These are phyloP conservation scores for Micromesistius poutassou DNA, from an alignment of 2,797 vertebrate species.

Conservation along the genomic window DNA sequence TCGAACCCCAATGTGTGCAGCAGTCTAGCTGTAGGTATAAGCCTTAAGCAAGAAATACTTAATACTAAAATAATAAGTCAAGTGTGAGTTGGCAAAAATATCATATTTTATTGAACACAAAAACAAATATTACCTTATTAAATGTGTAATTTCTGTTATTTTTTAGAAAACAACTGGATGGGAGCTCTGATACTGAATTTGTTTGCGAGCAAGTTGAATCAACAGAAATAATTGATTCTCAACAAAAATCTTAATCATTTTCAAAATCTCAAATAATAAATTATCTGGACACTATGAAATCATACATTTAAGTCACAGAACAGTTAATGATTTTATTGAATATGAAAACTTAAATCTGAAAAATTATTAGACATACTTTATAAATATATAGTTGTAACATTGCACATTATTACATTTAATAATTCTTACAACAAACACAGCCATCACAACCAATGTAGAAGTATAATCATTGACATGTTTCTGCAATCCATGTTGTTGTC, in stretches of 20 bases:
- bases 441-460: not conserved
- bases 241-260: not conserved
- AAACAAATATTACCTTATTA: not conserved
- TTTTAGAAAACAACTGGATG: not conserved
- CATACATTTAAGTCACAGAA: not conserved
- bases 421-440: too few species aligned
- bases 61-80: not conserved
- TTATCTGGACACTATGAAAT: not conserved
- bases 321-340: not conserved
- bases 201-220: not conserved
- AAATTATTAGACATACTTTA: not conserved
- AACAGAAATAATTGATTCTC: not conserved
- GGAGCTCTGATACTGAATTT: not conserved
- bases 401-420: too few species aligned
- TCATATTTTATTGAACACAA: not conserved
- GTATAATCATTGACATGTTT: not conserved
- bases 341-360: not conserved
- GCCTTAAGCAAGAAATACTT: not conserved
- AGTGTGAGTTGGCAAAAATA: not conserved
- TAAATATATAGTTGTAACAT: not conserved
- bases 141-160: not conserved
- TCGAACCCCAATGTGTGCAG: not conserved
- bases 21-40: not conserved
- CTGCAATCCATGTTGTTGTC: conserved; percentile 11
- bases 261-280: not conserved